Conservation (phyloP, 2,113 vertebrate species). For the Morone chrysops region DNA sequence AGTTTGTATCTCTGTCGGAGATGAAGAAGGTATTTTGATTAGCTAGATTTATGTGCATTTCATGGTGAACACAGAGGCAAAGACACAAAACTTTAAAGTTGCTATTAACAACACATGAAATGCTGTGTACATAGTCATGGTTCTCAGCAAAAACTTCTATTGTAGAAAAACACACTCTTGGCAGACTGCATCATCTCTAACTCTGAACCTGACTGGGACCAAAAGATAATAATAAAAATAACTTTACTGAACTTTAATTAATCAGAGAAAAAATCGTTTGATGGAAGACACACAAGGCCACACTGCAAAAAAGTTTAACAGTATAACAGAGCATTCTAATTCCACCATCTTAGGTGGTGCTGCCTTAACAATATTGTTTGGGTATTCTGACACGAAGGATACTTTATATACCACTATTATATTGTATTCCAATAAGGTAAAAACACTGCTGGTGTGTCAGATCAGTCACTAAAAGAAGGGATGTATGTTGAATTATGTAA, state of each 20-base stretch:
- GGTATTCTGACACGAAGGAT: not conserved
- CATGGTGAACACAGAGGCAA: not conserved
- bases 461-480: conserved; percentile 21
- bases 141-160: not conserved
- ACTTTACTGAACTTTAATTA: not conserved
- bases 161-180: not conserved
- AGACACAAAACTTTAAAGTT: not conserved
- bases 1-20: not conserved
- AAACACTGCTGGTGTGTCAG: conserved; percentile 1
- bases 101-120: not conserved
- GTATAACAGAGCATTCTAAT: not conserved
- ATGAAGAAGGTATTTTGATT: not conserved
- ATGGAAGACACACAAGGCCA: not conserved
- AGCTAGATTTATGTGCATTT: too few species aligned
- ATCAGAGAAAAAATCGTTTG: not conserved
- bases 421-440: not conserved
- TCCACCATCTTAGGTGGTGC: not conserved
- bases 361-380: not conserved
- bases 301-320: not conserved
- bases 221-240: not conserved
- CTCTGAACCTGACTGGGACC: not conserved
- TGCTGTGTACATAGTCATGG: not conserved
- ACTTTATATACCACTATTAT: not conserved
- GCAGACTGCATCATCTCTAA: not conserved
- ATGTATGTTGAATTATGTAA: not conserved